These are phyloP conservation scores for Hemiprocne comata DNA, from an alignment of 2,113 vertebrate genomes.

Conservation along the genomic window DNA sequence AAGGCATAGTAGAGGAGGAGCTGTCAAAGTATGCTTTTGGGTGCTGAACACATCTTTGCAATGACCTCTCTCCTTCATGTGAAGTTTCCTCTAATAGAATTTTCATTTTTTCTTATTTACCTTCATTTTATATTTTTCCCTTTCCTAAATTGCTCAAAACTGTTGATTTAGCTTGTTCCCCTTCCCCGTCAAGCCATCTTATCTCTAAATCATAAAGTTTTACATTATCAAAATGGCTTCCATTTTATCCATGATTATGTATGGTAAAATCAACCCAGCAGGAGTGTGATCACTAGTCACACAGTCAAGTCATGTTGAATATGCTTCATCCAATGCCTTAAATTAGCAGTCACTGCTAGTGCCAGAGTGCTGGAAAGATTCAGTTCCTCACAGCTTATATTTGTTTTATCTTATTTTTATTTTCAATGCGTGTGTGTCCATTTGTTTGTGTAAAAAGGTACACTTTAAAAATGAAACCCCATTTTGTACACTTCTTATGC, in stretches of 20 bases:
- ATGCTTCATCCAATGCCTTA: not conserved
- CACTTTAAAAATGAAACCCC: not conserved
- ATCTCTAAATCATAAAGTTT: not conserved
- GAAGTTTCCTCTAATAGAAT: not conserved
- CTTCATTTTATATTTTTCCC: not conserved
- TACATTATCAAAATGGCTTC: not conserved
- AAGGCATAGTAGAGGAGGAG: too few species aligned
- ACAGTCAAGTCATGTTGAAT: not conserved
- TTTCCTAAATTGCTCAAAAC: not conserved
- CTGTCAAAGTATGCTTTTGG: not conserved
- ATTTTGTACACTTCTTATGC: not conserved
- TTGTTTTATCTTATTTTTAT: not conserved
- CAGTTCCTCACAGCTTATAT: not conserved
- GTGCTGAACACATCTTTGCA: not conserved
- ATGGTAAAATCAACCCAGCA: not conserved
- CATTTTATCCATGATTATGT: not conserved
- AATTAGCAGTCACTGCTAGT: not conserved
- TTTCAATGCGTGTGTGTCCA: not conserved
- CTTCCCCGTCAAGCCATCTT: not conserved
- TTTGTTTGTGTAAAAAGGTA: not conserved
- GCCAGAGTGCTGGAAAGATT: not conserved
- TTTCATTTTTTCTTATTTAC: not conserved
- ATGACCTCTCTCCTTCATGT: not conserved
- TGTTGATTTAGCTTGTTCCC: not conserved
- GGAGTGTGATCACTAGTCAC: not conserved